Conservation (phyloP, 2,113 vertebrate genomes). For the Hemiprocne comata region DNA sequence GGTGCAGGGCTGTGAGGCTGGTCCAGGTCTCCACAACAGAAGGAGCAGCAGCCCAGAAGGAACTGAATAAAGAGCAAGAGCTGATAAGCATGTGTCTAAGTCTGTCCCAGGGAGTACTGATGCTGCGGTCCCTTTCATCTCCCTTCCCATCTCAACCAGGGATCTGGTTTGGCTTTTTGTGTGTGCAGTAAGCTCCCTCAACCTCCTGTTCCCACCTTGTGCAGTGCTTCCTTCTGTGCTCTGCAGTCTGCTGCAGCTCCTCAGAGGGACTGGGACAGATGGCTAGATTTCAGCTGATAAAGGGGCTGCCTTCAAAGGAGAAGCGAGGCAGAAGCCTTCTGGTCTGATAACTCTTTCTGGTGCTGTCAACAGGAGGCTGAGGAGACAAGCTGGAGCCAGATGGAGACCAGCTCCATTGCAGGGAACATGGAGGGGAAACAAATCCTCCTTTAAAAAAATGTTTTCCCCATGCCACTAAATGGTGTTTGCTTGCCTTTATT, state of each 20-base stretch:
- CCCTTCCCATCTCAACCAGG: neutral
- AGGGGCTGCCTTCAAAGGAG: constrained; percentile 19
- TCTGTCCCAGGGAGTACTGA: neutral
- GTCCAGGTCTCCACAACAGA: fast-evolving
- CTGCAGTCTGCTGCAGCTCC: neutral
- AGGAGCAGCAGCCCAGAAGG: neutral
- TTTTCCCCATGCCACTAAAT: neutral
- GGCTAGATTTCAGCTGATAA: constrained; percentile 25
- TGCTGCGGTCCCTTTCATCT: neutral
- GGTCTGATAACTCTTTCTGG: neutral
- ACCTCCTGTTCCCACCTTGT: neutral
- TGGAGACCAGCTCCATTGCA: neutral
- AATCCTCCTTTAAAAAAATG: neutral
- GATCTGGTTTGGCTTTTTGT: neutral
- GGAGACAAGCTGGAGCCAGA: neutral
- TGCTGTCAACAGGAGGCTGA: neutral
- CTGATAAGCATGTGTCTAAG: fast-evolving
- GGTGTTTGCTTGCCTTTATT: neutral
- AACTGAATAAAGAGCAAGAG: neutral
- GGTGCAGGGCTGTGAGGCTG: neutral
- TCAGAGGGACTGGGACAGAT: neutral
- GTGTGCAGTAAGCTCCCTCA: fast-evolving
- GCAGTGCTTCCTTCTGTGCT: neutral
- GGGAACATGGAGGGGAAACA: neutral
- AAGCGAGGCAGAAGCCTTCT: neutral